These are phyloP conservation scores for Caenorhabditis zanzibari DNA, from an alignment of 2,888 invertebrate species.

Conservation along the genomic window DNA sequence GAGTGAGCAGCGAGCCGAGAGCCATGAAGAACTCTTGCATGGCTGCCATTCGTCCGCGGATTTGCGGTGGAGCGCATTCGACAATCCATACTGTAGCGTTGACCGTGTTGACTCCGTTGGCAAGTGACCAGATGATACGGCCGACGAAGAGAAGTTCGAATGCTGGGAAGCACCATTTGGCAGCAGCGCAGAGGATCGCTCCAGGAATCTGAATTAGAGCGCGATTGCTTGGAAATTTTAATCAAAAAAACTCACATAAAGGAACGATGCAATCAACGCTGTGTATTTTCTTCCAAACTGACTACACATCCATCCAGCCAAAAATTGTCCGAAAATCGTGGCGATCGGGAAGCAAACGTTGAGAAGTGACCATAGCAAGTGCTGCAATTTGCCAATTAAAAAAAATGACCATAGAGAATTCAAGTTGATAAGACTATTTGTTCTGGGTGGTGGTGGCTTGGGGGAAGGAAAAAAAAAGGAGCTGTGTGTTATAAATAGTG, in stretches of 20 bases:
- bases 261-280: slow-evolving; percentile 67
- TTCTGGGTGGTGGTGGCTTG: slow-evolving; percentile 1
- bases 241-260: slow-evolving; percentile 60
- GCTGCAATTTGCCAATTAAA: slow-evolving; percentile 64
- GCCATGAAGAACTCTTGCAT: slow-evolving; percentile 79
- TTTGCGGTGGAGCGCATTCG: slow-evolving; percentile 74
- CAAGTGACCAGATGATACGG: slow-evolving; percentile 76
- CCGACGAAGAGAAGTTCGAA: slow-evolving; percentile 76
- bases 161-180: slow-evolving; percentile 70
- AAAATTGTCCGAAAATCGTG: slow-evolving; percentile 77
- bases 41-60: slow-evolving; percentile 74
- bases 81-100: slow-evolving; percentile 79
- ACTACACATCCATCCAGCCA: slow-evolving; percentile 74
- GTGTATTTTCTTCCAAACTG: slow-evolving; percentile 71
- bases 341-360: slow-evolving; percentile 78
- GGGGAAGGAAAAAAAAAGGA: too few relatives aligned
- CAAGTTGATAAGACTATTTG: slow-evolving; percentile 2
- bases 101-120: slow-evolving; percentile 75
- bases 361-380: slow-evolving; percentile 75
- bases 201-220: slow-evolving; percentile 68
- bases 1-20: slow-evolving; percentile 70
- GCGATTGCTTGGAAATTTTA: neutral
- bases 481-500: too few relatives aligned
- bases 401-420: too few relatives aligned
- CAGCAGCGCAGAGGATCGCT: slow-evolving; percentile 65